Evolutionary conservation across 2,888 invertebrate genomes (phyloP).

Genomic region (Limnephilus auricula): DNA sequence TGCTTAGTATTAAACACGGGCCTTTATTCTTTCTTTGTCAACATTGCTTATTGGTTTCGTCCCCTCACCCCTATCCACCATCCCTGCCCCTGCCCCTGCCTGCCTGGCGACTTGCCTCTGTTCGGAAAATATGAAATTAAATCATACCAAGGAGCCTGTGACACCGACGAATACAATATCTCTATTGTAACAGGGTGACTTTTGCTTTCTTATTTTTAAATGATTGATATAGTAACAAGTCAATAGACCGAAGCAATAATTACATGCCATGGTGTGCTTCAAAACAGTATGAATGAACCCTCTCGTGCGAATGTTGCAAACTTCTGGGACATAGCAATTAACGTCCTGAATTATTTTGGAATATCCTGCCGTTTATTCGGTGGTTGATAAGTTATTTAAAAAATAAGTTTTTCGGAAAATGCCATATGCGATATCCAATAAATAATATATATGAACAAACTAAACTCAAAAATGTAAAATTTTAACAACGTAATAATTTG

Average conservation of each 20-base stretch:
- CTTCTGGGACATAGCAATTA: too few relatives aligned
- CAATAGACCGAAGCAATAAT: neutral
- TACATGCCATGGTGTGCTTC: too few relatives aligned
- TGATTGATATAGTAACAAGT: neutral
- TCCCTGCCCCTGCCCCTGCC: neutral
- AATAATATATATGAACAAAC: too few relatives aligned
- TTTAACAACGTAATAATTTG: too few relatives aligned
- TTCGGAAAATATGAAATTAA: constrained; percentile 45
- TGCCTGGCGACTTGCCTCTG: neutral
- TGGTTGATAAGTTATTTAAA: too few relatives aligned
- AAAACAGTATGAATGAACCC: too few relatives aligned
- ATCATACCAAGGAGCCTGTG: constrained; percentile 16
- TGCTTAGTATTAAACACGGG: constrained; percentile 36
- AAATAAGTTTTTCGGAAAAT: too few relatives aligned
- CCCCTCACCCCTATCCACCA: neutral
- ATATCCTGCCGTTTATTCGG: too few relatives aligned
- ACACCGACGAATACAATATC: constrained; percentile 9
- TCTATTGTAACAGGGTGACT: constrained; percentile 6
- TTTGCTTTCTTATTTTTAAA: neutral
- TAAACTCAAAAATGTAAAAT: too few relatives aligned
- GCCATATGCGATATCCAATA: too few relatives aligned
- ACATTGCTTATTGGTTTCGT: constrained; percentile 48
- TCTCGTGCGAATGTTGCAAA: too few relatives aligned
- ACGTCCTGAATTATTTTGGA: too few relatives aligned
- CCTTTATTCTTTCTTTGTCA: constrained; percentile 34